Conservation (phyloP, 2,888 invertebrate genomes). For the Rhogogaster chlorosoma region DNA sequence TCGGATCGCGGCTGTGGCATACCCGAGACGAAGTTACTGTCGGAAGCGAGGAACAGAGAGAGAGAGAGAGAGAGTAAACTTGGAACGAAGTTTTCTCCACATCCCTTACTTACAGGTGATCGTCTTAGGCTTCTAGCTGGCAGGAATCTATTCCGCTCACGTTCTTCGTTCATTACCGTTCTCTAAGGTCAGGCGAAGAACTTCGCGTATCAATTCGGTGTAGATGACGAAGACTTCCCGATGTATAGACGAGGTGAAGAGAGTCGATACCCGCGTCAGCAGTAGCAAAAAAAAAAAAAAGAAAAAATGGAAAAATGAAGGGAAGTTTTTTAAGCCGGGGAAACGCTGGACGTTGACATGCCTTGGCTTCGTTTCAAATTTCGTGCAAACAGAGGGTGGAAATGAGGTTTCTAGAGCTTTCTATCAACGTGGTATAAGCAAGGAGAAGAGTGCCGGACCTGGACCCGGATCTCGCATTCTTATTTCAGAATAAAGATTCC, state of each 20-base stretch:
- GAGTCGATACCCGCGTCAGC: slow-evolving; percentile 8
- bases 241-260: not conserved
- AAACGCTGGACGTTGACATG: not conserved
- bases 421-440: not conserved
- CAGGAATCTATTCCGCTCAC: slow-evolving; percentile 12
- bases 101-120: not conserved
- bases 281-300: not conserved
- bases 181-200: slow-evolving; percentile 20
- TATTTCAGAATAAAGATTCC: slow-evolving; percentile 36
- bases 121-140: not conserved
- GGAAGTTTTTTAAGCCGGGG: not conserved
- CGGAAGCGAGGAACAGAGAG: not conserved
- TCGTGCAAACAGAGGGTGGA: slow-evolving; percentile 16
- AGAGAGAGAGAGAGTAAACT: not conserved
- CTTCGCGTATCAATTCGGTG: slow-evolving; percentile 35
- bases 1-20: not conserved
- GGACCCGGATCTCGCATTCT: not conserved
- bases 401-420: slow-evolving; percentile 36
- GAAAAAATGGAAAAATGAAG: not conserved
- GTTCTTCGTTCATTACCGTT: slow-evolving; percentile 34
- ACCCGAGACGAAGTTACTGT: not conserved
- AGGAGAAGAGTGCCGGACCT: not conserved
- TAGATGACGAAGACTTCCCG: slow-evolving; percentile 10
- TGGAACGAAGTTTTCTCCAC: slow-evolving; percentile 8
- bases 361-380: slow-evolving; percentile 34